Evolutionary conservation across 1,140 invertebrate genomes (phyloP).

Genomic region (Formica exsecta): DNA sequence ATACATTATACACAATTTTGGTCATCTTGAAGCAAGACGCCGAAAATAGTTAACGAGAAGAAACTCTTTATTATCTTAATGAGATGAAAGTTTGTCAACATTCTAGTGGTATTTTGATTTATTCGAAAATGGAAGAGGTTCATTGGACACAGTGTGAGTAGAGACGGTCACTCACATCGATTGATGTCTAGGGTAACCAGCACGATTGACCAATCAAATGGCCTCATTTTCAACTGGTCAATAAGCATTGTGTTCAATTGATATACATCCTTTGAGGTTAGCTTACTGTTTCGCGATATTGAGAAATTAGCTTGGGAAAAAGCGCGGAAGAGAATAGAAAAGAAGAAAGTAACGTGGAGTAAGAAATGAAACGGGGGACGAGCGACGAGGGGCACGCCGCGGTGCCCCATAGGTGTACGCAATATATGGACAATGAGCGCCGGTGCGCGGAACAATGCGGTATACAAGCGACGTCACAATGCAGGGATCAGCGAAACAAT

Average conservation of each 20-base stretch:
- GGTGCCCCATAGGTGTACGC: constrained; percentile 74
- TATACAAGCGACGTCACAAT: constrained; percentile 81
- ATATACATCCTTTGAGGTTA: no score
- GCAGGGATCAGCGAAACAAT: constrained; percentile 85
- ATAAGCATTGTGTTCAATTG: no score
- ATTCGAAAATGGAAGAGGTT: no score
- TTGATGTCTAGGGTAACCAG: no score
- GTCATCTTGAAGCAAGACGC: neutral
- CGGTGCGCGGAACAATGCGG: constrained; percentile 75
- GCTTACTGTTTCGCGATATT: constrained; percentile 14
- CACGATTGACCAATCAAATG: no score
- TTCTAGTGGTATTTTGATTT: neutral
- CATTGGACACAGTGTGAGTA: no score
- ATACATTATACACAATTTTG: no score
- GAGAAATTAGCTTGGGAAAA: neutral
- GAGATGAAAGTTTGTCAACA: constrained; percentile 4
- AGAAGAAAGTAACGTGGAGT: neutral
- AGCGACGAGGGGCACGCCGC: constrained; percentile 52
- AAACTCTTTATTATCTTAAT: neutral
- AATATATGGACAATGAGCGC: constrained; percentile 73
- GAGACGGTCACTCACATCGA: no score
- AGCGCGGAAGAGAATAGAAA: constrained; percentile 16
- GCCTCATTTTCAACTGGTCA: no score
- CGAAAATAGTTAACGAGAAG: neutral
- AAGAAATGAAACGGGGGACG: neutral